phyloP scores from a whole-genome alignment of 2,888 invertebrate genomes.

The Phalera bucephala region DNA sequence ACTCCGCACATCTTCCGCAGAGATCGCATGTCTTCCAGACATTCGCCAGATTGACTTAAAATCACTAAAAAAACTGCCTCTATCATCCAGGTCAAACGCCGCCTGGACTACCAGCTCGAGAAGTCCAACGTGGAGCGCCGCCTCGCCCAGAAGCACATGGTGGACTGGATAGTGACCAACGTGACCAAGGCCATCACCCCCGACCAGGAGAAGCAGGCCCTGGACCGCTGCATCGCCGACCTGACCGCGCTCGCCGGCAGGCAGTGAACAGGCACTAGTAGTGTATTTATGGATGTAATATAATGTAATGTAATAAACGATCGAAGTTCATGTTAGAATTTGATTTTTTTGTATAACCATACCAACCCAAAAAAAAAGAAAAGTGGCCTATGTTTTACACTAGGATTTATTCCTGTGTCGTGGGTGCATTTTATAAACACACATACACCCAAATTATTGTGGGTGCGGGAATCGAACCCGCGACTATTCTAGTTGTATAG shows the following conservation, averaged over 20 bases:
- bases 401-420: no score
- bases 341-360: no score
- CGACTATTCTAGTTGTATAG: no score
- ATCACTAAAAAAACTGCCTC: no score
- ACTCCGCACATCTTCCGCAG: no score
- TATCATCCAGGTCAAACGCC: slow-evolving; percentile 87
- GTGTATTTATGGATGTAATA: slow-evolving; percentile 34
- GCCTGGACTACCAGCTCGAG: slow-evolving; percentile 96
- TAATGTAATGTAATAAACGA: slow-evolving; percentile 42
- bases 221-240: slow-evolving; percentile 94
- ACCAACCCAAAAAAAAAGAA: no score
- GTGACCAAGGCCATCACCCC: slow-evolving; percentile 96
- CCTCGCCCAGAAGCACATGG: slow-evolving; percentile 96
- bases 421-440: no score
- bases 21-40: no score
- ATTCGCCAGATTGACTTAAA: no score
- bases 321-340: slow-evolving; percentile 25
- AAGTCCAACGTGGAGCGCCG: slow-evolving; percentile 91
- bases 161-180: slow-evolving; percentile 94
- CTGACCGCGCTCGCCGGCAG: slow-evolving; percentile 87
- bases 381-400: no score
- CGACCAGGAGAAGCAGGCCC: slow-evolving; percentile 95
- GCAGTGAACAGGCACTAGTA: slow-evolving; percentile 41
- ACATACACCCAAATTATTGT: no score
- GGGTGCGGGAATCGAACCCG: no score